Base-by-base conservation (phyloP, 2,888 invertebrate genomes). In the Epinotia ramella region DNA sequence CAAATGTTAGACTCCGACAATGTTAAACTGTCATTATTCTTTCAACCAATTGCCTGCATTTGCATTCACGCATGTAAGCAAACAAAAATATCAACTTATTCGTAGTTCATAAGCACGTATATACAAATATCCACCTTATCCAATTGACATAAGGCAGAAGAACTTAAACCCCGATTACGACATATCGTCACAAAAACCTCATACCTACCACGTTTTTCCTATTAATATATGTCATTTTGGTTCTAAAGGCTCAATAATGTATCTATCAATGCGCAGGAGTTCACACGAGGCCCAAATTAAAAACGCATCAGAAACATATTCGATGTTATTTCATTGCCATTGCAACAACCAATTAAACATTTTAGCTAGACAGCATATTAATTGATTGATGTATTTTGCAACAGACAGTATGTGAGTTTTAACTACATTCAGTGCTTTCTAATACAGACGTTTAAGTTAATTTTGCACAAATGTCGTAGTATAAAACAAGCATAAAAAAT, bases 261-360 rank as follows among this genome's bases (percentile, higher is more conserved):
- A 89, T 91, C 88, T 89, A 90, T 92, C 89, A 88, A 82, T 89
- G 90, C 90, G 90, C 89, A 86, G 84, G 90, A 90, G 90, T 89
- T 94, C 93, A 92, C 93, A 92, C 92, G 91, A 87, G 86, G 83
- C 79, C 86, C 84, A 88, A 90, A 94, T 94, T 93, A 94, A 92
- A 94, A 93, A 90, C 86, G 84, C 93, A 91, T 94, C 93, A 93
- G 84, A 91, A 93, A 91, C 89, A 85, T 91, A 93, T 94, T 94
- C n/a, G n/a, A 20, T 40, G 63, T 13, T 40, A n/a, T 63, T 63
- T 40, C 12, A 44, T 60, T 71, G 73, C 40, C 59, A 65, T 64
- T 53, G 62, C 53, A 64, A 68, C 1, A 33, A 68, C 68, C 67
- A 56, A 33, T 56, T 67, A 40, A 44, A 56, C 9, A 44, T n/a